A percentile compares a stretch with the other conserved stretches of the same genome.
Conservation (phyloP, 2,113 vertebrate species). For the Oncorhynchus gorbuscha region DNA sequence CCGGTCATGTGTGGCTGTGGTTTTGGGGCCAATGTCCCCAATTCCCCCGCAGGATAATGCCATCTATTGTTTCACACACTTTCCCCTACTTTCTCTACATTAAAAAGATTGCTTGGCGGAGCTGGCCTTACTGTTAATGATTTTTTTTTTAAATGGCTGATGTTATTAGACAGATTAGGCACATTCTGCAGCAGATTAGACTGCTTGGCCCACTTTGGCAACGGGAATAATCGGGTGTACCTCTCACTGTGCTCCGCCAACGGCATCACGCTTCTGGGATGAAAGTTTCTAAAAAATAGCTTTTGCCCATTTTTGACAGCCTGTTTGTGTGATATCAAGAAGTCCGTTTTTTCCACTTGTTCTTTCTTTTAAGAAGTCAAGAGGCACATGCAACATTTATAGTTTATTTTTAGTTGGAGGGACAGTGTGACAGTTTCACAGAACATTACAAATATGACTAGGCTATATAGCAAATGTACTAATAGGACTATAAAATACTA, state of each 20-base stretch:
- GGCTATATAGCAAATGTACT: too few relatives aligned
- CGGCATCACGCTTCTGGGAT: constrained; percentile 44
- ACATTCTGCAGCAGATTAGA: constrained; percentile 80
- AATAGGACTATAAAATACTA: not conserved
- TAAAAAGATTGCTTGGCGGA: constrained; percentile 28
- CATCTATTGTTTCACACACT: constrained; percentile 55
- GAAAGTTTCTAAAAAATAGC: constrained; percentile 51
- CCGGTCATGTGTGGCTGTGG: constrained; percentile 10
- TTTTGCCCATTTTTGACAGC: constrained; percentile 41
- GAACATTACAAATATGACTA: too few relatives aligned
- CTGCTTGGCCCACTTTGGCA: constrained; percentile 43
- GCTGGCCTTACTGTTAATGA: constrained; percentile 55
- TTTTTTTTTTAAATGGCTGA: constrained; percentile 53
- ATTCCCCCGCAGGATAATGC: constrained; percentile 38
- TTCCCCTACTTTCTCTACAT: constrained; percentile 38
- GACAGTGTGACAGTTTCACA: too few relatives aligned
- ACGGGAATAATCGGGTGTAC: constrained; percentile 45
- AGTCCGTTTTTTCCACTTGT: not conserved
- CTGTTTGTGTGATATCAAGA: constrained; percentile 26
- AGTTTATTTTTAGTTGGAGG: too few relatives aligned
- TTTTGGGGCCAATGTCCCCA: constrained; percentile 36
- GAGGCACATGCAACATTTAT: not conserved
- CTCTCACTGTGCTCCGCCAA: constrained; percentile 36
- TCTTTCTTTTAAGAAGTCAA: not conserved
- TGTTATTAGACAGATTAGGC: constrained; percentile 76